phyloP scores from a whole-genome alignment of 2,888 invertebrate species.

The Gastrophysa polygoni region DNA sequence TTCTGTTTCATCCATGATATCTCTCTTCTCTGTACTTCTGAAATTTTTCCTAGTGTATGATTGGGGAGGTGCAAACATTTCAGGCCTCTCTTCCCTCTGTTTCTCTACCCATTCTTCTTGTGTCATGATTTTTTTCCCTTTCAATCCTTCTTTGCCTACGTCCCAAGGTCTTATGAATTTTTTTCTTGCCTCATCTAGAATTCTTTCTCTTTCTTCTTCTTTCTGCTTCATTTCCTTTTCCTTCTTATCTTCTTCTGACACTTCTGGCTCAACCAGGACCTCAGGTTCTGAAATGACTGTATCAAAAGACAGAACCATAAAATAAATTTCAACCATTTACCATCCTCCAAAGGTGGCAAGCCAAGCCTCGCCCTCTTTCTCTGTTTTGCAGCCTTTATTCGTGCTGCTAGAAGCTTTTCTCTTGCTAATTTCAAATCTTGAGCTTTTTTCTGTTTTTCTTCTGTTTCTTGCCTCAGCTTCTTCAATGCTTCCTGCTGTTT shows the following conservation, averaged over 20 bases:
- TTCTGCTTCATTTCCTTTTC: conserved; percentile 47
- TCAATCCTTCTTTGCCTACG: conserved; percentile 69
- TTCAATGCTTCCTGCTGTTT: conserved; percentile 82
- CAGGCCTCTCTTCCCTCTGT: conserved; percentile 71
- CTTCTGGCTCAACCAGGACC: conserved; percentile 28
- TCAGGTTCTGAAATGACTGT: conserved; percentile 34
- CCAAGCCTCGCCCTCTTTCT: conserved; percentile 76
- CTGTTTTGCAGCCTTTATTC: conserved; percentile 75
- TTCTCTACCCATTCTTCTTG: conserved; percentile 81
- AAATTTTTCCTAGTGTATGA: conserved; percentile 39
- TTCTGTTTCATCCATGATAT: conserved; percentile 12
- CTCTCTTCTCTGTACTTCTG: conserved; percentile 22
- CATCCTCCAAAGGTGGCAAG: conserved; percentile 69
- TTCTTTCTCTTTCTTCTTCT: conserved; percentile 59
- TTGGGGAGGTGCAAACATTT: conserved; percentile 79
- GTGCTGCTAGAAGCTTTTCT: conserved; percentile 70
- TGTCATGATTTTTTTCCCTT: conserved; percentile 65
- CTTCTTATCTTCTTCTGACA: conserved; percentile 38
- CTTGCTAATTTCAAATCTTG: conserved; percentile 66
- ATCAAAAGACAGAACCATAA: conserved; percentile 10
- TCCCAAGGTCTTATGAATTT: conserved; percentile 74
- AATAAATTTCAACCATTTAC: conserved; percentile 47
- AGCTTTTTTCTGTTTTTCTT: conserved; percentile 69
- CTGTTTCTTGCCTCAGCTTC: conserved; percentile 73
- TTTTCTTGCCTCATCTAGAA: conserved; percentile 61